Conservation (phyloP, 1,140 invertebrate genomes). For the Charaxes varanes region DNA sequence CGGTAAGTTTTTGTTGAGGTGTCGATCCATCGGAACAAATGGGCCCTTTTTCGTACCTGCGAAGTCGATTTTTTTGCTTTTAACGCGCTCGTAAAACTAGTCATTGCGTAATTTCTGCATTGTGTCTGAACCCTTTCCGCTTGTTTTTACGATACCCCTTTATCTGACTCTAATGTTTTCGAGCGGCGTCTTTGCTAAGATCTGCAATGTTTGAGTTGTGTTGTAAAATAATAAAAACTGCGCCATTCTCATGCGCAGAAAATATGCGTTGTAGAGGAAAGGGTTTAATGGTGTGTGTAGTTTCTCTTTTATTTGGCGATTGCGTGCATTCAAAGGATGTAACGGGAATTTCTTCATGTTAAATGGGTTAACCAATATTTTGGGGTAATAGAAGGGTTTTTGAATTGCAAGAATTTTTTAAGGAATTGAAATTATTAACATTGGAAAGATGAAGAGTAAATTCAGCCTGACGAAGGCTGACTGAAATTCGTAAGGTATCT, state of each 20-base stretch:
- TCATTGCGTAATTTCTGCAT: conserved; percentile 68
- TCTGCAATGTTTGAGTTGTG: conserved; percentile 51
- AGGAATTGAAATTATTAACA: no score
- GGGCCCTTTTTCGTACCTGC: conserved; percentile 55
- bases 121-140: conserved; percentile 68
- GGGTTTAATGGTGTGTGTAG: conserved; percentile 48
- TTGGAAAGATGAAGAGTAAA: no score
- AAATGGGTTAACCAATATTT: no score
- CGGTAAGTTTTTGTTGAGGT: conserved; percentile 35
- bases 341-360: conserved; percentile 53
- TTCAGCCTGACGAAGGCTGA: no score
- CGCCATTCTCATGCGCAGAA: conserved; percentile 62
- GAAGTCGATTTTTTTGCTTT: conserved; percentile 45
- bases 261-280: conserved; percentile 45
- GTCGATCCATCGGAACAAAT: conserved; percentile 26
- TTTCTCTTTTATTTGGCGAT: conserved; percentile 52
- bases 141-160: conserved; percentile 62
- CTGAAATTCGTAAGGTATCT: no score
- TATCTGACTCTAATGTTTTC: conserved; percentile 31
- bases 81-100: conserved; percentile 47
- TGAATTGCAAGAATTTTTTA: no score
- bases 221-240: conserved; percentile 70
- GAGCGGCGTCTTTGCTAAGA: conserved; percentile 61
- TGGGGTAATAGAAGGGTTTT: no score
- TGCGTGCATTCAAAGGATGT: conserved; percentile 32